Base-by-base conservation (phyloP, 2,113 vertebrate species). In the Zosterops japonicus region DNA sequence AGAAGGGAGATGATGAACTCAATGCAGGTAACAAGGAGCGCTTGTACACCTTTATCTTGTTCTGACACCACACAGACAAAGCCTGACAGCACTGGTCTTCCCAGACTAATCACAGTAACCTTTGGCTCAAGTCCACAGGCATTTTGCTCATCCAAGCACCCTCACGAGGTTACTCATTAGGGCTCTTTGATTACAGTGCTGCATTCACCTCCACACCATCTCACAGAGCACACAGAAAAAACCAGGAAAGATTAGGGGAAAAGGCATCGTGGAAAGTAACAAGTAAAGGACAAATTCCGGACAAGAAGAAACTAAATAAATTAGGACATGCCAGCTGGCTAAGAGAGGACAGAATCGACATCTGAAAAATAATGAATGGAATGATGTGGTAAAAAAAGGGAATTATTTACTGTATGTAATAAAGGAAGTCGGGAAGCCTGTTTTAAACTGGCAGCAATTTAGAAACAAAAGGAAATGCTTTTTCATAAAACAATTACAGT, bases 321-420 rank as follows among this genome's bases (percentile, higher is more conserved):
- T 79, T 18, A 64, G 44, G 79, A 61, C 46, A 55, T 1, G 4
- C 25, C 59, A 92, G 47, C 55, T 88, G 79, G 47, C 76, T 77
- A 65, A 76, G 47, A 85, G 42, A 80, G 19, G 46, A 67, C 29
- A 80, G 56, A 86, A 57, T 39, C 7, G 6, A 61, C 56, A 77
- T 63, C 68, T 86, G 87, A 79, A 94, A 95, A 92, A 86, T 74
- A 86, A 80, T 36, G 25, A 94, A 90, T 55, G 47, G 68, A 92
- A 94, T 55, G 20, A 70, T 46, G 50, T 78, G 49, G 56, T 72
- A 23, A 81, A 93, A 92, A 93, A 57, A 12, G 11, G 41, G 39
- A 74, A 57, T 79, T 67, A 75, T 61, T 93, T 93, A 83, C 79
- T 83, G 41, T 65, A 80, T 80, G 75, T 65, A 88, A 74, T 79